These are phyloP conservation scores for Rhinopithecus roxellana DNA, from an alignment of 2,113 vertebrate species.

Conservation along the genomic window DNA sequence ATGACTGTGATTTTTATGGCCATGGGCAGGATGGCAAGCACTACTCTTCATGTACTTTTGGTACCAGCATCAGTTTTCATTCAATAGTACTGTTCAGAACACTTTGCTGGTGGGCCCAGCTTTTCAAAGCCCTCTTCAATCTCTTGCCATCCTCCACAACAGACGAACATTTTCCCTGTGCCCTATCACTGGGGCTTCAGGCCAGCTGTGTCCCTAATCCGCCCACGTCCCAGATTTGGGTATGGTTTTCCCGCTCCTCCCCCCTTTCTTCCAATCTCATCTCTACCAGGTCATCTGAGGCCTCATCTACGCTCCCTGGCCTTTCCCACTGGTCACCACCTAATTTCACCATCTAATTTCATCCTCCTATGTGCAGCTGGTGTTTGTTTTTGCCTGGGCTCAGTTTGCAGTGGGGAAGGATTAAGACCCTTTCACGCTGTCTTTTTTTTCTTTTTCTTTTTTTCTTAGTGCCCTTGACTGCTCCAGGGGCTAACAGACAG, in stretches of 20 bases:
- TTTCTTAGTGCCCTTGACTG: slow-evolving; percentile 36
- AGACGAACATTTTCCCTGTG: slow-evolving; percentile 41
- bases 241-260: not conserved
- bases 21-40: not conserved
- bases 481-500: slow-evolving; percentile 65
- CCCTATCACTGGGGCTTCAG: slow-evolving; percentile 34
- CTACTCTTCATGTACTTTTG: not conserved
- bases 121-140: slow-evolving; percentile 54
- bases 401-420: slow-evolving; percentile 53
- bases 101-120: slow-evolving; percentile 11
- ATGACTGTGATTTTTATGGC: not conserved
- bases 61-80: slow-evolving; percentile 5
- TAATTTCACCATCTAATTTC: slow-evolving; percentile 65
- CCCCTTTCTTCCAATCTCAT: slow-evolving; percentile 49
- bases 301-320: slow-evolving; percentile 15
- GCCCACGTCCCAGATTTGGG: slow-evolving; percentile 59
- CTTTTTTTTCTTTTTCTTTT: not conserved
- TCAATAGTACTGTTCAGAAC: slow-evolving; percentile 10
- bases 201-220: slow-evolving; percentile 73
- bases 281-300: slow-evolving; percentile 55
- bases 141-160: not conserved
- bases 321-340: not conserved
- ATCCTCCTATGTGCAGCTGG: slow-evolving; percentile 56
- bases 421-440: slow-evolving; percentile 56
- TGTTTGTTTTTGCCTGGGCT: slow-evolving; percentile 61